phyloP scores from a whole-genome alignment of 2,113 vertebrate genomes.

The human (Homo sapiens) region DNA sequence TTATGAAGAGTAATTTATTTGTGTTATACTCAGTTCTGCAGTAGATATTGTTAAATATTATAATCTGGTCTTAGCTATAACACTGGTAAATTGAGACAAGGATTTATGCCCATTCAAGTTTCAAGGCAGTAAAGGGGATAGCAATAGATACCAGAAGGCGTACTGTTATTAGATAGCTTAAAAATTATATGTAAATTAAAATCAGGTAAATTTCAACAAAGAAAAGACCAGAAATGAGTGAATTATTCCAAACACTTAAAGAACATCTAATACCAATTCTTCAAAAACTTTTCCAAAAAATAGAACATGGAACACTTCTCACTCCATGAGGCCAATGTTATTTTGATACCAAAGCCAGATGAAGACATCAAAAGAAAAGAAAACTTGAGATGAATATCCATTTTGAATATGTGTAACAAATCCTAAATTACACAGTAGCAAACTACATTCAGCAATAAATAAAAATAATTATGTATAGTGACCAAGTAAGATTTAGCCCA shows the following conservation, averaged over 20 bases:
- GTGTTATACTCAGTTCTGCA: background rate
- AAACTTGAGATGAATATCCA: background rate
- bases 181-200: background rate
- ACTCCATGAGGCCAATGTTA: background rate
- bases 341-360: background rate
- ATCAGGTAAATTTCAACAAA: background rate
- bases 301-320: background rate
- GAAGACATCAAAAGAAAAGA: background rate
- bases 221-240: background rate
- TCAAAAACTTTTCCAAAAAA: background rate
- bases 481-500: background rate
- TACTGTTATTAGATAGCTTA: background rate
- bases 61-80: background rate
- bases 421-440: background rate
- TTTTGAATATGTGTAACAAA: background rate
- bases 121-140: background rate
- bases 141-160: background rate
- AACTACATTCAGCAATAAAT: background rate
- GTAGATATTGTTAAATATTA: background rate
- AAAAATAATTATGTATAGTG: background rate
- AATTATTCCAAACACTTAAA: background rate
- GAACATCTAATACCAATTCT: background rate
- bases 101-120: background rate
- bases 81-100: background rate
- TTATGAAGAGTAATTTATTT: background rate